Conservation (phyloP, 1,140 invertebrate species). For the Brachionus calyciflorus region DNA sequence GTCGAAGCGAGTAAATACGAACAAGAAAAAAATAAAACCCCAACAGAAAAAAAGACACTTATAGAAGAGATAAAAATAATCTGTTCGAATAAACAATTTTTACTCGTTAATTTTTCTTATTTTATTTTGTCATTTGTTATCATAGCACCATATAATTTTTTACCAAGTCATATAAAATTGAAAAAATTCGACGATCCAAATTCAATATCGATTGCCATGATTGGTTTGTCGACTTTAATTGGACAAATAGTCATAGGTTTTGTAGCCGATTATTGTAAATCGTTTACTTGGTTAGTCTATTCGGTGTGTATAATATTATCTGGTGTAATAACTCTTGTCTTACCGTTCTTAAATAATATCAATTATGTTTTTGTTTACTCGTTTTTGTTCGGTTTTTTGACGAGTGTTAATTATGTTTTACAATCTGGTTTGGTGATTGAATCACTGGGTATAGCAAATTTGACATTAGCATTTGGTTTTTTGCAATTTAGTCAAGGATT, state of each 20-base stretch:
- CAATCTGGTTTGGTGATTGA: conserved; percentile 86
- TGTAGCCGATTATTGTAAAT: conserved; percentile 64
- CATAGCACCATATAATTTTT: conserved; percentile 78
- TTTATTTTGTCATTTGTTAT: conserved; percentile 91
- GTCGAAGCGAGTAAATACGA: not conserved
- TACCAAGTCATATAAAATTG: conserved; percentile 55
- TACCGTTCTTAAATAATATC: conserved; percentile 65
- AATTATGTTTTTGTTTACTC: conserved; percentile 36
- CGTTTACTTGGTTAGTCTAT: conserved; percentile 71
- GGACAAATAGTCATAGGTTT: conserved; percentile 63
- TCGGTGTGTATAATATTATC: conserved; percentile 78
- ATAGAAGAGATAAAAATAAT: not conserved
- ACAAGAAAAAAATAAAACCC: not conserved
- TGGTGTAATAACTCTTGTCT: conserved; percentile 72
- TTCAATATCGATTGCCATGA: conserved; percentile 83
- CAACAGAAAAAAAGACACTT: not conserved
- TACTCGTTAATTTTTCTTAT: conserved; percentile 86
- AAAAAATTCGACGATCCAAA: conserved; percentile 69
- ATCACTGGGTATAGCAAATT: conserved; percentile 80
- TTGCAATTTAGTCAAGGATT: conserved; percentile 86
- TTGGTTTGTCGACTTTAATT: conserved; percentile 66
- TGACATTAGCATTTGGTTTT: conserved; percentile 88
- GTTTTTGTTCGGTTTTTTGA: conserved; percentile 38
- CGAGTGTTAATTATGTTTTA: conserved; percentile 70
- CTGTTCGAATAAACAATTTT: conserved; percentile 66